phyloP scores from a whole-genome alignment of 2,888 invertebrate genomes.

The Trichogramma evanescens region DNA sequence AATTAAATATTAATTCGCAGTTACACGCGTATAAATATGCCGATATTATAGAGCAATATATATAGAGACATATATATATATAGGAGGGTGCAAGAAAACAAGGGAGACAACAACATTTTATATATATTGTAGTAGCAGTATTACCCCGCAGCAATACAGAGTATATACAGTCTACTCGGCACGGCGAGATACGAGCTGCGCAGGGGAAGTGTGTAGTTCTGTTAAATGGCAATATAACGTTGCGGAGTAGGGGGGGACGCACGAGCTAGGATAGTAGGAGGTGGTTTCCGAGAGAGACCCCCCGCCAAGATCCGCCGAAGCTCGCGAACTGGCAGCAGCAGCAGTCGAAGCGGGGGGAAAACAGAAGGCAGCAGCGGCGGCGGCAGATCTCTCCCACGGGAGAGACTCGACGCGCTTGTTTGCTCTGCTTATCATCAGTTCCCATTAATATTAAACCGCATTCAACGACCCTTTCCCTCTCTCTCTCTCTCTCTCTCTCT shows the following conservation, averaged over 20 bases:
- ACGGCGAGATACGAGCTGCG: too few relatives aligned
- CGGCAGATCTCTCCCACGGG: slow-evolving; percentile 40
- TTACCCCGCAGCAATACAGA: too few relatives aligned
- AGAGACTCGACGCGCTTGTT: slow-evolving; percentile 47
- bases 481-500: slow-evolving; percentile 20
- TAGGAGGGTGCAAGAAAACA: neutral
- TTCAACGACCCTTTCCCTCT: slow-evolving; percentile 35
- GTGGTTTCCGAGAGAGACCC: too few relatives aligned
- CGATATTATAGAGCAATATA: neutral
- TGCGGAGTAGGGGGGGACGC: too few relatives aligned
- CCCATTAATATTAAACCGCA: slow-evolving; percentile 49
- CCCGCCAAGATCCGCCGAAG: too few relatives aligned
- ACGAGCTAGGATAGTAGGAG: too few relatives aligned
- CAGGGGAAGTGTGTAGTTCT: too few relatives aligned
- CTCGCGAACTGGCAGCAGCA: too few relatives aligned
- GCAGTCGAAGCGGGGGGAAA: slow-evolving; percentile 31
- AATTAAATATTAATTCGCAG: slow-evolving; percentile 15
- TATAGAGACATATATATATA: neutral
- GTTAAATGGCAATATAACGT: too few relatives aligned
- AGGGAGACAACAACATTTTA: too few relatives aligned
- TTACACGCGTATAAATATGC: neutral
- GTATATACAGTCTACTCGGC: too few relatives aligned
- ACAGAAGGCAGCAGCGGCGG: slow-evolving; percentile 17
- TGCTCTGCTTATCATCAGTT: slow-evolving; percentile 49
- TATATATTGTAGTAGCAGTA: too few relatives aligned